Percentiles rank a stretch among this genome's conserved stretches.
Evolutionary conservation across 1,140 invertebrate genomes (phyloP).

Genomic region (Subanguina moxae): DNA sequence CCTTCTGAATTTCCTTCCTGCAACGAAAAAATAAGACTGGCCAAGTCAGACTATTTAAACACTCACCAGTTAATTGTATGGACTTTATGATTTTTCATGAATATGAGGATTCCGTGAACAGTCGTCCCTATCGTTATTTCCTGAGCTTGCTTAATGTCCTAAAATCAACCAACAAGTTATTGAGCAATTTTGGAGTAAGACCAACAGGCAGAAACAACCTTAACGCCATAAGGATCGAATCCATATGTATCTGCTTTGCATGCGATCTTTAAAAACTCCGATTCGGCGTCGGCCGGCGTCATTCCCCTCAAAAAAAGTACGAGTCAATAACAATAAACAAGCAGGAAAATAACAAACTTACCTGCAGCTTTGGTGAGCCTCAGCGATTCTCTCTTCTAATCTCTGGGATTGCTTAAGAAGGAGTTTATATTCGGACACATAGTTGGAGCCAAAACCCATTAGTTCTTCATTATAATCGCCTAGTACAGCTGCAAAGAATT

Average conservation of each 20-base stretch:
- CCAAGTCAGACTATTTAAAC: too few relatives aligned
- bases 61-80: constrained; percentile 84
- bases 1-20: constrained; percentile 9
- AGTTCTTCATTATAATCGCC: constrained; percentile 82
- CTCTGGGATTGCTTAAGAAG: constrained; percentile 83
- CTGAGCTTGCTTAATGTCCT: constrained; percentile 23
- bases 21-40: background rate
- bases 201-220: constrained; percentile 66
- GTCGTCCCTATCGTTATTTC: constrained; percentile 90
- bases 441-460: constrained; percentile 76
- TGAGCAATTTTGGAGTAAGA: constrained; percentile 16
- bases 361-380: constrained; percentile 71
- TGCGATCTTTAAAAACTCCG: constrained; percentile 78
- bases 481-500: constrained; percentile 73
- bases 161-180: constrained; percentile 11
- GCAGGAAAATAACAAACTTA: background rate
- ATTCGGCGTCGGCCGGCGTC: constrained; percentile 68
- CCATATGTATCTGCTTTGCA: constrained; percentile 88
- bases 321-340: background rate
- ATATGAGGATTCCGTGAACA: constrained; percentile 85
- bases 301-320: constrained; percentile 58
- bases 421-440: constrained; percentile 83
- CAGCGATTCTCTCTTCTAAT: constrained; percentile 81
- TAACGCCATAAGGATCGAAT: constrained; percentile 94
- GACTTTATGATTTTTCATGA: constrained; percentile 83